Evolutionary conservation across 2,888 invertebrate species (phyloP).

Genomic region (Sinohyriopsis cumingii): DNA sequence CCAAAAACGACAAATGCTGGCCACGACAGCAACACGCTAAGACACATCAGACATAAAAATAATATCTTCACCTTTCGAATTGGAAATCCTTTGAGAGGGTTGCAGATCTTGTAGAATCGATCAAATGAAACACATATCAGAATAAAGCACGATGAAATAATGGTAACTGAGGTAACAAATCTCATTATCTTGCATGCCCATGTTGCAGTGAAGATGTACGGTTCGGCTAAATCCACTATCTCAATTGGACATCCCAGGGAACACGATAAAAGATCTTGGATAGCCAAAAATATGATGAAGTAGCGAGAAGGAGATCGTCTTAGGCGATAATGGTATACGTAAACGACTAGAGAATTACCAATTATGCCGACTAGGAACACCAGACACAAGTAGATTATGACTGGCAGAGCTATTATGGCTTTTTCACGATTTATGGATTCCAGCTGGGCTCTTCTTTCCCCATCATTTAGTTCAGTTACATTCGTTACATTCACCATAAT

Average conservation of each 20-base stretch:
- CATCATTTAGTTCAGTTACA: too few species aligned
- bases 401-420: constrained; percentile 40
- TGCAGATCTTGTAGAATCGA: constrained; percentile 57
- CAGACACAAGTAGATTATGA: constrained; percentile 43
- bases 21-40: constrained; percentile 46
- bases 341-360: constrained; percentile 54
- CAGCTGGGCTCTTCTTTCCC: not conserved
- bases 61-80: constrained; percentile 45
- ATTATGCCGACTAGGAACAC: constrained; percentile 45
- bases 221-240: constrained; percentile 49
- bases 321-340: constrained; percentile 54
- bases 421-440: constrained; percentile 39
- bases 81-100: constrained; percentile 50
- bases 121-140: constrained; percentile 58
- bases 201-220: constrained; percentile 44
- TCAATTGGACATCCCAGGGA: constrained; percentile 53
- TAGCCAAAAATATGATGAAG: constrained; percentile 56
- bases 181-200: constrained; percentile 54
- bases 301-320: constrained; percentile 54
- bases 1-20: constrained; percentile 54
- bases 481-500: too few species aligned
- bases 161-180: constrained; percentile 49
- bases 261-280: constrained; percentile 53
- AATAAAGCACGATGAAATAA: constrained; percentile 51
- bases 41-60: constrained; percentile 38